A percentile compares a stretch with the other conserved stretches of the same genome.
These are phyloP conservation scores for Halocynthia aurantium DNA, from an alignment of 23 tunicate species.

Conservation along the genomic window DNA sequence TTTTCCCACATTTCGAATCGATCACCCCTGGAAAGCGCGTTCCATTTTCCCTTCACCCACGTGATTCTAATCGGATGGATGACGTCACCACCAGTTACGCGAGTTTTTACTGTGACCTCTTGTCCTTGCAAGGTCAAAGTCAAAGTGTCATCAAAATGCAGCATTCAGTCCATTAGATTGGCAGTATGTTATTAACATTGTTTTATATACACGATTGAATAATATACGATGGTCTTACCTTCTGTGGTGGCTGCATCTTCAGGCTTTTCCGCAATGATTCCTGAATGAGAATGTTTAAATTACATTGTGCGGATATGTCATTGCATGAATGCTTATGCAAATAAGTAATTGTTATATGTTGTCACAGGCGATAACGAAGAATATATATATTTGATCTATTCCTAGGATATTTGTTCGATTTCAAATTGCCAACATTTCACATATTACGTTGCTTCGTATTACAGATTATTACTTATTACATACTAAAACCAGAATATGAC, in stretches of 20 bases:
- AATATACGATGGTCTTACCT: constrained; percentile 23
- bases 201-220: background rate
- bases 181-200: too few relatives aligned
- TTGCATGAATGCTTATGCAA: too few relatives aligned
- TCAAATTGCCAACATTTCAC: too few relatives aligned
- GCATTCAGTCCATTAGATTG: too few relatives aligned
- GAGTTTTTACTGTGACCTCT: constrained; percentile 54
- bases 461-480: too few relatives aligned
- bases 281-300: constrained; percentile 2
- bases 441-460: too few relatives aligned
- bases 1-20: constrained; percentile 74
- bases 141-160: background rate
- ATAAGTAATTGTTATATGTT: too few relatives aligned
- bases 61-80: constrained; percentile 61
- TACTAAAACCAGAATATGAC: too few relatives aligned
- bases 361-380: too few relatives aligned
- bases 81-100: constrained; percentile 46
- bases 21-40: constrained; percentile 94
- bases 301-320: background rate
- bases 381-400: too few relatives aligned
- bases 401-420: too few relatives aligned
- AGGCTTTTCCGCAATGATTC: constrained; percentile 40
- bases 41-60: constrained; percentile 99
- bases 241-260: constrained; percentile 45
- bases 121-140: constrained; percentile 34